Conservation (phyloP, 2,113 vertebrate species). For the Ptilorrhoa leucosticta region DNA sequence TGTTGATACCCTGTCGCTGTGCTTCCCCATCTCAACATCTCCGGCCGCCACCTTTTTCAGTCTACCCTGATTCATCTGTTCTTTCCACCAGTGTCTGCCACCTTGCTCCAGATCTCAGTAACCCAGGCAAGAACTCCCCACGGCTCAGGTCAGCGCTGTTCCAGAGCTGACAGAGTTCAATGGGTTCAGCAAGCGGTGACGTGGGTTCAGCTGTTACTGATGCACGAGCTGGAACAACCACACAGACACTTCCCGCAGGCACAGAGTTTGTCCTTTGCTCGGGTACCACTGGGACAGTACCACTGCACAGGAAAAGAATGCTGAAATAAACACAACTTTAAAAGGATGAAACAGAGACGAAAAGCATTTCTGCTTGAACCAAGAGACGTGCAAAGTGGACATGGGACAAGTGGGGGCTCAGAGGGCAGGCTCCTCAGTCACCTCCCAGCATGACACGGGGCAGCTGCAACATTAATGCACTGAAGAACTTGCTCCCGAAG, state of each 20-base stretch:
- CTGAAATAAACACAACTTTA: slow-evolving; percentile 18
- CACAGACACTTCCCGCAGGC: background rate
- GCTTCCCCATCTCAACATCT: background rate
- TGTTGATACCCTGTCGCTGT: background rate
- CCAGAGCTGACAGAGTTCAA: background rate
- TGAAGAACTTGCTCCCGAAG: background rate
- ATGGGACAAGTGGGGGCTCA: background rate
- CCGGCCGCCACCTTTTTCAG: background rate
- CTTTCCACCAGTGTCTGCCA: background rate
- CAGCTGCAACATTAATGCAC: background rate
- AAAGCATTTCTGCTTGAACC: background rate
- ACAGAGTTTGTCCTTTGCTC: slow-evolving; percentile 37
- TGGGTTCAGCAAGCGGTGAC: background rate
- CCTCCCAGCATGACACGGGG: background rate
- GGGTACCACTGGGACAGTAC: background rate
- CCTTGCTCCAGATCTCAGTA: background rate
- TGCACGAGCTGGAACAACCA: slow-evolving; percentile 31
- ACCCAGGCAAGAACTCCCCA: background rate
- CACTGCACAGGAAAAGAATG: background rate
- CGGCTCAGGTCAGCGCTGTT: background rate
- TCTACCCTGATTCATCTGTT: fast-evolving
- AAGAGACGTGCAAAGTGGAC: background rate
- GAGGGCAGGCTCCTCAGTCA: background rate
- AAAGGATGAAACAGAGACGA: fast-evolving
- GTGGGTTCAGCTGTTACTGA: slow-evolving; percentile 42